Conservation (phyloP, 2,888 invertebrate species). For the Dryomyza anilis region DNA sequence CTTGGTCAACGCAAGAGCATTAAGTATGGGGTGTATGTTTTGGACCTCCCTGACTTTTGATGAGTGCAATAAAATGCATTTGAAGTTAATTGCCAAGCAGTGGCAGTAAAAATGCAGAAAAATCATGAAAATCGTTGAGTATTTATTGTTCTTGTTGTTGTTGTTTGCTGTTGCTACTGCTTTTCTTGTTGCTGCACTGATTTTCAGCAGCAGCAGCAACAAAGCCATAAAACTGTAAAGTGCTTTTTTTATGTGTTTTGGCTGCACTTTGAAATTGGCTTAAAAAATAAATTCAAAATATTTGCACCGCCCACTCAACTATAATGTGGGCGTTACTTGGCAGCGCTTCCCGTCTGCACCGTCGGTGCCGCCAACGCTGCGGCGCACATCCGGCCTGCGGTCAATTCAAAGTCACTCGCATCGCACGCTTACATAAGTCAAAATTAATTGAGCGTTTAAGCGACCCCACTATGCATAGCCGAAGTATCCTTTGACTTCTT, state of each 20-base stretch:
- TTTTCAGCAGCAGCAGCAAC: no score
- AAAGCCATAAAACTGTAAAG: no score
- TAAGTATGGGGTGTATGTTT: no score
- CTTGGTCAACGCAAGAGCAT: no score
- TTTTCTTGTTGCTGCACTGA: no score
- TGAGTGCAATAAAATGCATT: constrained; percentile 7
- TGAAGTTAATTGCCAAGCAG: constrained; percentile 8
- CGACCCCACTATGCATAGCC: no score
- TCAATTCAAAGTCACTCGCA: constrained; percentile 24
- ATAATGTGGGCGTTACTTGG: no score
- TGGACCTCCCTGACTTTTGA: neutral
- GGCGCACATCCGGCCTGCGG: constrained; percentile 16
- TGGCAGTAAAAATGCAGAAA: neutral
- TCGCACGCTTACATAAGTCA: constrained; percentile 23
- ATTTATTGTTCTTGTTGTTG: neutral
- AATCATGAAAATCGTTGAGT: neutral
- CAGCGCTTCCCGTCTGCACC: neutral
- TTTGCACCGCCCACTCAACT: neutral
- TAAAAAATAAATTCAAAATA: no score
- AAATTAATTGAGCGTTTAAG: constrained; percentile 28
- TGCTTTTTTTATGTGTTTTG: no score
- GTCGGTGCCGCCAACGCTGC: no score
- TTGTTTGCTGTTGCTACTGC: neutral
- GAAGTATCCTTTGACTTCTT: no score
- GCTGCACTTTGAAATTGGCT: no score